Conservation (phyloP, 1,140 invertebrate species). For the Rhagoletis zephyria region DNA sequence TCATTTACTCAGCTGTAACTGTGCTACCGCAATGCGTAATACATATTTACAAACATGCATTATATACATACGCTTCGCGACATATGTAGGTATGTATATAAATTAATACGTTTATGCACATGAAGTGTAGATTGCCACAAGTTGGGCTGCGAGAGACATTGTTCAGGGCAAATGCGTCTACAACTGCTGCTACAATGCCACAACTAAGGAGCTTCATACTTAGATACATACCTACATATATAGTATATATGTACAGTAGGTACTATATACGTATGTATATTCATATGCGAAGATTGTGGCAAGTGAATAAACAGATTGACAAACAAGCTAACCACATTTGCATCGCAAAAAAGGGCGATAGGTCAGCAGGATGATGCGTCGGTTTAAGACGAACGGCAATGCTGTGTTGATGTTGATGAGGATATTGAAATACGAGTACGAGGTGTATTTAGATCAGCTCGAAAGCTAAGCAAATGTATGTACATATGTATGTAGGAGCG, state of each 20-base stretch:
- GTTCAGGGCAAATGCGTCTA: not conserved
- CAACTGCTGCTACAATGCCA: constrained; percentile 22
- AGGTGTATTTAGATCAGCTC: too few relatives aligned
- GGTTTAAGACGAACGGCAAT: not conserved
- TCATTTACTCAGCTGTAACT: constrained; percentile 19
- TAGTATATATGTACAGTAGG: too few relatives aligned
- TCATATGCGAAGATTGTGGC: constrained; percentile 15
- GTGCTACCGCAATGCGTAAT: not conserved
- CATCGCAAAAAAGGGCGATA: not conserved
- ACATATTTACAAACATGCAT: not conserved
- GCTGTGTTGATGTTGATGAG: not conserved
- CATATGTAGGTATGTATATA: too few relatives aligned
- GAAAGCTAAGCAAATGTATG: not conserved
- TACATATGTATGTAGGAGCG: not conserved
- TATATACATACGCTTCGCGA: too few relatives aligned
- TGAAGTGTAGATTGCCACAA: not conserved
- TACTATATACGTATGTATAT: too few relatives aligned
- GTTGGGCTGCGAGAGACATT: constrained; percentile 18
- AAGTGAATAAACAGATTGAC: constrained; percentile 48
- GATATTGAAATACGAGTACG: not conserved
- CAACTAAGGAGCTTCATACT: not conserved
- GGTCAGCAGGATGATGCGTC: not conserved
- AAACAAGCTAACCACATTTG: constrained; percentile 23
- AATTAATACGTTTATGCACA: not conserved
- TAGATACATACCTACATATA: too few relatives aligned